phyloP scores from a whole-genome alignment of 2,113 vertebrate species.

The cat (Felis catus) region F.catus_Fca126_mat1.0 CM031412.1:156755501-156756000 shows the following conservation, averaged over 20 bases:
- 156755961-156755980: no score
- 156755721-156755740: background rate
- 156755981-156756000: no score
- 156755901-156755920: background rate
- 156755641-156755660: background rate
- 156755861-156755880: background rate
- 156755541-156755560: background rate
- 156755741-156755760: background rate
- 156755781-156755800: background rate
- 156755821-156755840: background rate
- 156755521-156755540: background rate
- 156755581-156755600: background rate
- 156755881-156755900: background rate
- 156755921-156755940: background rate
- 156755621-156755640: background rate
- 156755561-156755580: background rate
- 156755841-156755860: background rate
- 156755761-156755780: background rate
- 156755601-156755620: background rate
- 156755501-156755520: background rate
- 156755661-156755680: background rate
- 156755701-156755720: background rate
- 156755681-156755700: background rate
- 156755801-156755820: background rate
- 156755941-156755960: background rate